Evolutionary conservation across 1,140 invertebrate species (phyloP).

Genomic region (Mercenaria mercenaria): DNA sequence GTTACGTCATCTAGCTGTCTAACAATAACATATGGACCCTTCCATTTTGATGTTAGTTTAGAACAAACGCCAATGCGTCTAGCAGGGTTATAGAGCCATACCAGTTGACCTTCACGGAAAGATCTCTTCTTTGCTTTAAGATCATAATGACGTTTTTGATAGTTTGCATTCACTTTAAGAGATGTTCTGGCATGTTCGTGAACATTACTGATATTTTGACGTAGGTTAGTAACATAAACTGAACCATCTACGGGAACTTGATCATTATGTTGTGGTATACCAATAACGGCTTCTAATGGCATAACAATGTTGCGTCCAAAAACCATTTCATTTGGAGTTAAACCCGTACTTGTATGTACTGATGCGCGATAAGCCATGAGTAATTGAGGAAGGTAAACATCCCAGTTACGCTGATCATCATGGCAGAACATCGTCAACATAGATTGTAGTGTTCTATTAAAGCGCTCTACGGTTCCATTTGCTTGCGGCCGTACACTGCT

Average conservation of each 20-base stretch:
- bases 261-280: neutral
- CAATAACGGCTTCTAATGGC: neutral
- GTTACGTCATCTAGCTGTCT: neutral
- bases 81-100: neutral
- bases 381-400: slow-evolving; percentile 46
- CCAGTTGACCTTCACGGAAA: neutral
- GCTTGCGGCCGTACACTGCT: neutral
- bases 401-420: slow-evolving; percentile 57
- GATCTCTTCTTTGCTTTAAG: neutral
- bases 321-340: slow-evolving; percentile 47
- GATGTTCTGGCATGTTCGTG: neutral
- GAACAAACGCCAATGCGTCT: neutral
- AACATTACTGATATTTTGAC: neutral
- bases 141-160: slow-evolving; percentile 29
- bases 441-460: neutral
- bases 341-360: slow-evolving; percentile 54
- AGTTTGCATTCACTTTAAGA: neutral
- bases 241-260: neutral
- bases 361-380: slow-evolving; percentile 57
- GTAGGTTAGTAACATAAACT: neutral
- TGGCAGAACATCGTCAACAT: slow-evolving; percentile 43
- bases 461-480: neutral
- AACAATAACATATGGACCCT: slow-evolving; percentile 5
- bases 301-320: neutral
- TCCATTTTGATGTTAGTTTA: slow-evolving; percentile 15